Evolutionary conservation across 2,888 invertebrate species (phyloP), one percentile per base, ranked within the genome.

Genomic region (Andrena fulva): DNA sequence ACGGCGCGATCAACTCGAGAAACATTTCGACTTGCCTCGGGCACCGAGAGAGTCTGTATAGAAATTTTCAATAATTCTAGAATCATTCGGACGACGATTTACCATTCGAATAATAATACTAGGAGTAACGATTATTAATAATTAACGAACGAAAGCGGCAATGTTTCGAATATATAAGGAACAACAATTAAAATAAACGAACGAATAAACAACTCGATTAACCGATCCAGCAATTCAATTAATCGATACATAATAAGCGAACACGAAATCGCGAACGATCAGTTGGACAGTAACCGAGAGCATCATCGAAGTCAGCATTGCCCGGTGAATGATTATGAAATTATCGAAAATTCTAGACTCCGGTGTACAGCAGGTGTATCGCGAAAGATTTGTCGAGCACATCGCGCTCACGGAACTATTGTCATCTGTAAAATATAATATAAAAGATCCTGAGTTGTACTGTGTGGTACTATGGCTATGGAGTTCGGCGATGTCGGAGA

Each of bases 391-490:
- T 80, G 63, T 79, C 80, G 80, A 79, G 35, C 20, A 68, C 88
- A 90, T 89, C 89, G 90, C 89, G 91, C 89, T 90, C 92, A 93
- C 90, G 93, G 93, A 93, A 93, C 94, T 94, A 94, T 94, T 94
- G 93, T 94, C 94, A 91, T 93, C 94, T 94, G 94, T 94, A 94
- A 94, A 94, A 92, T 93, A 94, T 93, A 93, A 93, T 93, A 93
- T 94, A 93, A 94, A 93, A 94, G 92, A 93, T 93, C 94, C 93
- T 93, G 93, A 93, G 93, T 94, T 94, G 93, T 94, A 94, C 94
- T 94, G 93, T 91, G 90, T 93, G 94, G 93, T 94, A 93, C 93
- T 94, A 94, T 93, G 93, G 93, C 93, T 94, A 94, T 94, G 93
- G 93, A 93, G 92, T 92, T 92, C 91, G 90, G 87, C 90, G 84